phyloP scores from a whole-genome alignment of 2,113 vertebrate genomes.

The Andinoacara biseriatus region DNA sequence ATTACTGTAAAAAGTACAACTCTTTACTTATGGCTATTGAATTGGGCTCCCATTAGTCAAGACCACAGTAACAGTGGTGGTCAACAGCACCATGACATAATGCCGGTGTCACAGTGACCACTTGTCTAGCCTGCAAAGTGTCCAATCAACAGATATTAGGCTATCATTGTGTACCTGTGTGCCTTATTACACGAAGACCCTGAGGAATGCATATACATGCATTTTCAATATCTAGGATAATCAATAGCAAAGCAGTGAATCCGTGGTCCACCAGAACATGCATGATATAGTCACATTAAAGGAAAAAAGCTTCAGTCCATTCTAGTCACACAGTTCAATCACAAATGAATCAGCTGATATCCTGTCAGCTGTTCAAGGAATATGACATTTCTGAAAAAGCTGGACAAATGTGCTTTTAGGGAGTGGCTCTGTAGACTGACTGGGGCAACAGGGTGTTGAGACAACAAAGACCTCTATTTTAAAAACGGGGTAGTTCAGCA shows the following conservation, averaged over 20 bases:
- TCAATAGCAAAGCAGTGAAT: conserved; percentile 51
- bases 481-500: background rate
- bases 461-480: background rate
- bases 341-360: conserved; percentile 32
- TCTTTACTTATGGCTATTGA: background rate
- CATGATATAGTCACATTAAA: conserved; percentile 41
- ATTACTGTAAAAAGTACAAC: background rate
- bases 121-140: conserved; percentile 6
- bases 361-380: background rate
- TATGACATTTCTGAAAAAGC: conserved; percentile 18
- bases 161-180: conserved; percentile 21
- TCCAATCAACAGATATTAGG: conserved; percentile 17
- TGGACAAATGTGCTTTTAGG: background rate
- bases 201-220: conserved; percentile 19
- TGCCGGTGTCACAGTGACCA: conserved; percentile 22
- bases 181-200: conserved; percentile 57
- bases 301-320: conserved; percentile 10
- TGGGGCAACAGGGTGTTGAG: background rate
- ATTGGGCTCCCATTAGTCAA: background rate
- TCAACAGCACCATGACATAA: background rate
- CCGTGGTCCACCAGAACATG: conserved; percentile 22
- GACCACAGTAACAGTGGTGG: background rate
- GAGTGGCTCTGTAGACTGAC: background rate
- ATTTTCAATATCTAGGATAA: conserved; percentile 53
- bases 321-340: conserved; percentile 16